phyloP scores from a whole-genome alignment of 2,113 vertebrate species.

The Ranitomeya imitator region DNA sequence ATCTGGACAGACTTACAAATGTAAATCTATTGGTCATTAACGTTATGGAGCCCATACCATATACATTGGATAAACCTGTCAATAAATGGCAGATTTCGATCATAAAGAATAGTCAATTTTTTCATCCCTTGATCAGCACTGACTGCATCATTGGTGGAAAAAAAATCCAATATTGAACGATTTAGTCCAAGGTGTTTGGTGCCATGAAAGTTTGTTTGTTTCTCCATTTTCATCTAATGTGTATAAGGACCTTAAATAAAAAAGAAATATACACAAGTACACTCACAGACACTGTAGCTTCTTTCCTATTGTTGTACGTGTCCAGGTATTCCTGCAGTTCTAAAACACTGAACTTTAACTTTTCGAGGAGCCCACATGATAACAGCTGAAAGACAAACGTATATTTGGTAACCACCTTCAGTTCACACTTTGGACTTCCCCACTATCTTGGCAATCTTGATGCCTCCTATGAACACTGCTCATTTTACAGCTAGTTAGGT shows the following conservation, averaged over 20 bases:
- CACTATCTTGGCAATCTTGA: background rate
- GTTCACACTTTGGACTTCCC: background rate
- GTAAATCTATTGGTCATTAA: background rate
- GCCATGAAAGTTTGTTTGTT: no score
- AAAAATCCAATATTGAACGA: no score
- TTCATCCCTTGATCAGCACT: no score
- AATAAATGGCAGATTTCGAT: no score
- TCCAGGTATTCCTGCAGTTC: conserved; percentile 98
- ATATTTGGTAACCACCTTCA: background rate
- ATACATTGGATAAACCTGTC: no score
- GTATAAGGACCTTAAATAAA: no score
- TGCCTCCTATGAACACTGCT: background rate
- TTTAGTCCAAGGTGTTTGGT: no score
- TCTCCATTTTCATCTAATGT: no score
- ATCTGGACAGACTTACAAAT: no score
- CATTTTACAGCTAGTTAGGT: background rate
- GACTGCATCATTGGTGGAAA: no score
- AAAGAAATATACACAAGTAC: background rate
- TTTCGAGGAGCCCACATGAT: conserved; percentile 95
- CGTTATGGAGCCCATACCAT: background rate
- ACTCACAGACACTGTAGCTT: conserved; percentile 90
- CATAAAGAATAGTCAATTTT: no score
- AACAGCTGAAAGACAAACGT: conserved; percentile 80
- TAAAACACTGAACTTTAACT: conserved; percentile 96
- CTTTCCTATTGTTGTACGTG: conserved; percentile 93